Percentiles rank a stretch among this genome's conserved stretches.
These are phyloP conservation scores for Notarius lentiginosus DNA, from an alignment of 2,113 vertebrate species.

Conservation along the genomic window DNA sequence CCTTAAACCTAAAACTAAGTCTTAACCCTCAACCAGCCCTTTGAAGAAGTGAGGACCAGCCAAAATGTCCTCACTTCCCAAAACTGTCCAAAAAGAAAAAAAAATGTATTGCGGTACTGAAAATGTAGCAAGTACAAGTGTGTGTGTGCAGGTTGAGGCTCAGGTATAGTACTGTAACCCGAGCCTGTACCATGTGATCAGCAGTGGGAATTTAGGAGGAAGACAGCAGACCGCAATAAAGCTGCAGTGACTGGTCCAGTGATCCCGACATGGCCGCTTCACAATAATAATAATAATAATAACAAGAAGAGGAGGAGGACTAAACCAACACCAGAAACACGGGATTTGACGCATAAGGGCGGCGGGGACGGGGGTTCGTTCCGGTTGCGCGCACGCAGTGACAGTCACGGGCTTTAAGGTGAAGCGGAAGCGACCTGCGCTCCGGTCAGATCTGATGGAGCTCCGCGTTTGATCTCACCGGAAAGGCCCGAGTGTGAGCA, in stretches of 20 bases:
- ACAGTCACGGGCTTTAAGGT: conserved; percentile 56
- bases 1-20: too few relatives aligned
- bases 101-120: too few relatives aligned
- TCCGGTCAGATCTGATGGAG: neutral
- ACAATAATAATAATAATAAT: neutral
- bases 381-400: neutral
- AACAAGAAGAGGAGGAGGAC: neutral
- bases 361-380: neutral
- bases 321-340: neutral
- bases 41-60: too few relatives aligned
- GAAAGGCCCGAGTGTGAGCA: neutral
- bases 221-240: neutral
- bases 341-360: neutral
- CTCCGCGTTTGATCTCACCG: neutral
- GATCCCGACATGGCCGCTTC: neutral
- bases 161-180: conserved; percentile 74
- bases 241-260: too few relatives aligned
- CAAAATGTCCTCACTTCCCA: too few relatives aligned
- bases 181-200: conserved; percentile 72
- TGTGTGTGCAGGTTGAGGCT: conserved; percentile 40
- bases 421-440: conserved; percentile 66
- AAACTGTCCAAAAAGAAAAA: too few relatives aligned
- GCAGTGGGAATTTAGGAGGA: conserved; percentile 63
- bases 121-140: neutral
- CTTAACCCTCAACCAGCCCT: too few relatives aligned